Conservation (phyloP, 1,140 invertebrate species). For the Calycopis cecrops region DNA sequence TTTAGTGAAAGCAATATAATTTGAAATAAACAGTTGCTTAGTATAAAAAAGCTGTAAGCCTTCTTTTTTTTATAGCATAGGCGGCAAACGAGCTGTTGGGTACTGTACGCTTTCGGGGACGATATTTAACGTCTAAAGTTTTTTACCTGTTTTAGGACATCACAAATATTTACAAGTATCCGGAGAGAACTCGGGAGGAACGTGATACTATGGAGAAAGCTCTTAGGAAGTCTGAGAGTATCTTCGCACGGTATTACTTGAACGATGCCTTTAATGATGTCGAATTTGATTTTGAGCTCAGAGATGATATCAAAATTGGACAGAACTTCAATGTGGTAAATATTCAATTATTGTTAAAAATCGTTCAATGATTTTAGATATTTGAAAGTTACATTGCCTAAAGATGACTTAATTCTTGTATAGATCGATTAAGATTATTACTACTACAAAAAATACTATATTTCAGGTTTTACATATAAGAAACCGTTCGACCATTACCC, state of each 20-base stretch:
- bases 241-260: slow-evolving; percentile 91
- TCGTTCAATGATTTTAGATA: too few relatives aligned
- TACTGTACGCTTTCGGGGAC: too few relatives aligned
- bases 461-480: slow-evolving; percentile 79
- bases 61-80: too few relatives aligned
- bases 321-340: slow-evolving; percentile 85
- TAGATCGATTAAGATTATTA: too few relatives aligned
- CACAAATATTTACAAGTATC: slow-evolving; percentile 91
- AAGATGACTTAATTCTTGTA: too few relatives aligned
- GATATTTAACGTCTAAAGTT: too few relatives aligned
- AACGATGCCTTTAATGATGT: slow-evolving; percentile 94
- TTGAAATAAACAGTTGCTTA: too few relatives aligned
- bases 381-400: too few relatives aligned
- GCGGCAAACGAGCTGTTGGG: too few relatives aligned
- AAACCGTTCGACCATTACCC: slow-evolving; percentile 80
- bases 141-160: slow-evolving; percentile 78
- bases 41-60: too few relatives aligned
- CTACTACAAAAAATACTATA: background rate
- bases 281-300: slow-evolving; percentile 87
- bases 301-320: slow-evolving; percentile 91
- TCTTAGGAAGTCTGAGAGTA: slow-evolving; percentile 83
- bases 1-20: too few relatives aligned
- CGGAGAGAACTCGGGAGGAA: slow-evolving; percentile 87
- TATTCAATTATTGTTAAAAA: slow-evolving; percentile 20
- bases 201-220: slow-evolving; percentile 89